Evolutionary conservation across 2,113 vertebrate species (phyloP).

Genomic region (Pseudonaja textilis): DNA sequence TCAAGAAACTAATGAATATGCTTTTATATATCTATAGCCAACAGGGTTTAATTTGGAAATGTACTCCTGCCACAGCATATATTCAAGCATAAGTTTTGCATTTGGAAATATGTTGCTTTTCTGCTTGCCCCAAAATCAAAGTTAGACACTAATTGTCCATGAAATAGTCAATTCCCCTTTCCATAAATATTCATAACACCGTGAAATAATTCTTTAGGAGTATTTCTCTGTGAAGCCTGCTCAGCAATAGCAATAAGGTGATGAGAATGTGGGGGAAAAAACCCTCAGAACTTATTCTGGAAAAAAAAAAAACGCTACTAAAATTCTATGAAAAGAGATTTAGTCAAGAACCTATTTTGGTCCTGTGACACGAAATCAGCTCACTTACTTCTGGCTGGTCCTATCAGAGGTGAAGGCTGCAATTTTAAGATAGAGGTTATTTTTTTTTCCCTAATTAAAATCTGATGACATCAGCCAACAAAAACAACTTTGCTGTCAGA

Average conservation of each 20-base stretch:
- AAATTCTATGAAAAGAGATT: background rate
- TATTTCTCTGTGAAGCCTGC: background rate
- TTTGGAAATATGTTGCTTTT: background rate
- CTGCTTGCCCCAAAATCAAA: constrained; percentile 10
- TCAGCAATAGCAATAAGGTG: background rate
- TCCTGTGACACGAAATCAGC: constrained; percentile 21
- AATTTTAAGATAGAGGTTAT: background rate
- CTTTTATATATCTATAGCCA: background rate
- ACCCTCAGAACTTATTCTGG: background rate
- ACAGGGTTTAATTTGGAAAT: background rate
- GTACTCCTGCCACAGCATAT: background rate
- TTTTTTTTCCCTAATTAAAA: constrained; percentile 29
- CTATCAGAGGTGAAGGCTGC: constrained; percentile 13
- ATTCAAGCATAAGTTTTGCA: background rate
- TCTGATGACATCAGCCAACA: background rate
- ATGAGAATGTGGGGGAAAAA: background rate
- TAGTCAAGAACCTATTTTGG: constrained; percentile 12
- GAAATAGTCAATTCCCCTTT: background rate
- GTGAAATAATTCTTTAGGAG: background rate
- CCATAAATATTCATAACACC: constrained; percentile 15
- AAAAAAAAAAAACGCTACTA: background rate
- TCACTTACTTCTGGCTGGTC: background rate
- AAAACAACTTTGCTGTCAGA: background rate
- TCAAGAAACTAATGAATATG: background rate
- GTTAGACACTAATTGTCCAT: constrained; percentile 5